phyloP scores from a whole-genome alignment of 2,888 invertebrate genomes.

The Cactoblastis cactorum region DNA sequence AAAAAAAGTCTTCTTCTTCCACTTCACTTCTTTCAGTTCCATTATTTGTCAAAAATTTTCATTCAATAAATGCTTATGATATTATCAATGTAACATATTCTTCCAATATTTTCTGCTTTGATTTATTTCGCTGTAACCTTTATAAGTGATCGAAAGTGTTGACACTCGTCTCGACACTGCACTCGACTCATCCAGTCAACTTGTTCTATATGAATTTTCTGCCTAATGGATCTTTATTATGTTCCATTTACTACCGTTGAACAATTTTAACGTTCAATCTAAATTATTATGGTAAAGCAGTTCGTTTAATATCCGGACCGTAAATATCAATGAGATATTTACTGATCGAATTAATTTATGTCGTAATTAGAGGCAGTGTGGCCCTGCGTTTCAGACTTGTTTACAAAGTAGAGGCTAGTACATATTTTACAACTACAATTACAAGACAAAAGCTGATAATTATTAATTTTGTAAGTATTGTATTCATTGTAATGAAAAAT shows the following conservation, averaged over 20 bases:
- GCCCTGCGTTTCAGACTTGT: neutral
- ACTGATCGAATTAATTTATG: conserved; percentile 10
- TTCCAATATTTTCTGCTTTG: too few relatives aligned
- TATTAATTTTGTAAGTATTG: too few relatives aligned
- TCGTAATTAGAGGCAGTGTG: neutral
- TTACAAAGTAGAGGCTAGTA: neutral
- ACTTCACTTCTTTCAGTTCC: too few relatives aligned
- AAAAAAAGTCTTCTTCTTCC: too few relatives aligned
- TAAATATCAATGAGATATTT: conserved; percentile 9
- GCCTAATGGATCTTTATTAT: neutral
- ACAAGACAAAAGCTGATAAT: neutral
- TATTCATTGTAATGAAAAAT: too few relatives aligned
- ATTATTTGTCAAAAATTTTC: too few relatives aligned
- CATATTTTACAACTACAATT: too few relatives aligned
- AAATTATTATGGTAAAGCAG: conserved; percentile 2
- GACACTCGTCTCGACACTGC: too few relatives aligned
- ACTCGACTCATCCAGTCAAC: neutral
- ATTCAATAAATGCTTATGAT: too few relatives aligned
- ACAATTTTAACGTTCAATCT: conserved; percentile 1
- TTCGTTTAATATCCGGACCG: neutral
- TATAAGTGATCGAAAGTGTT: too few relatives aligned
- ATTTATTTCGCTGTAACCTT: too few relatives aligned
- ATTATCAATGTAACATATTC: too few relatives aligned
- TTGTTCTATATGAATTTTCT: neutral
- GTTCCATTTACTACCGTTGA: neutral